Percentiles rank a stretch among this genome's conserved stretches.
Conservation (phyloP, 2,888 invertebrate genomes). For the Cotesia congregata region DNA sequence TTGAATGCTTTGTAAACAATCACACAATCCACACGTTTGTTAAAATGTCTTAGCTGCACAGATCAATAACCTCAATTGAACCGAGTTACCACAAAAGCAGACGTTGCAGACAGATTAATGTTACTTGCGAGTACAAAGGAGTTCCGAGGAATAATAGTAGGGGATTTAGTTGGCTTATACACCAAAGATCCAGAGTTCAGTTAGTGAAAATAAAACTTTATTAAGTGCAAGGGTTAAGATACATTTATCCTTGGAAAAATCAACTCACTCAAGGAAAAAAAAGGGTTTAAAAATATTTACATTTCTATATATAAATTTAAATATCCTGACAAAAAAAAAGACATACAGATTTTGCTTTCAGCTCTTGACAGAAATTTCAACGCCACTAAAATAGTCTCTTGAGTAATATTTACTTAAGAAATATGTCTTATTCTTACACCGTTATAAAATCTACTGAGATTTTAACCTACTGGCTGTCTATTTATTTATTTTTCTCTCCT, state of each 20-base stretch:
- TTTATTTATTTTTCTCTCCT: background rate
- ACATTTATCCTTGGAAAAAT: background rate
- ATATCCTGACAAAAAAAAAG: background rate
- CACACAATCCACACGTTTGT: constrained; percentile 9
- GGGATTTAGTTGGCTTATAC: constrained; percentile 6
- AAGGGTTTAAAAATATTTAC: background rate
- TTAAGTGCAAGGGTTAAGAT: background rate
- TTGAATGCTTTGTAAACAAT: background rate
- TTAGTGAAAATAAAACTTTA: background rate
- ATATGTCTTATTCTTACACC: constrained; percentile 34
- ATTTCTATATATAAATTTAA: background rate
- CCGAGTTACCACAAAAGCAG: constrained; percentile 30
- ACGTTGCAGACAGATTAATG: constrained; percentile 23
- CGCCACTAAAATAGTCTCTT: constrained; percentile 21
- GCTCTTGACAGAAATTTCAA: constrained; percentile 10
- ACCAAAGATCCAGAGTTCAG: background rate
- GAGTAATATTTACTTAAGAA: constrained; percentile 27
- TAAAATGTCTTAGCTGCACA: constrained; percentile 14
- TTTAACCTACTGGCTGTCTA: background rate
- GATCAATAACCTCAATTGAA: constrained; percentile 30
- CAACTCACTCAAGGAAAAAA: background rate
- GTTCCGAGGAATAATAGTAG: background rate
- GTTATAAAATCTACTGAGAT: constrained; percentile 20
- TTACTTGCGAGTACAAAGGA: background rate
- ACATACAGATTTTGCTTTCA: constrained; percentile 20